Evolutionary conservation across 2,888 invertebrate species (phyloP).

Genomic region (Petrolisthes cinctipes): DNA sequence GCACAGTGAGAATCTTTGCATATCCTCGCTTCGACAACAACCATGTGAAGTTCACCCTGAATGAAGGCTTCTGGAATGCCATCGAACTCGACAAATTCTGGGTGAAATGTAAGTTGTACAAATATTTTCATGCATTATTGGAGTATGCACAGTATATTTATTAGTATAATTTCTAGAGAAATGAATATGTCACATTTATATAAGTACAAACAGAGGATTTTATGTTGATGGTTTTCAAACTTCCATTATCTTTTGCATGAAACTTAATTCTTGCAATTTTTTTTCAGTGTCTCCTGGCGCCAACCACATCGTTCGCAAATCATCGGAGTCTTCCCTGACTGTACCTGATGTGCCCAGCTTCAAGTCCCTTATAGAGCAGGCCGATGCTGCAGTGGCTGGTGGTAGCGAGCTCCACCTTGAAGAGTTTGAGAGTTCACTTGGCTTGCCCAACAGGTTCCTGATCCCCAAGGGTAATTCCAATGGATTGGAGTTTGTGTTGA

Average conservation of each 20-base stretch:
- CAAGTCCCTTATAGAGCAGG: conserved; percentile 13
- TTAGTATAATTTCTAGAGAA: no score
- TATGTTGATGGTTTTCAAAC: neutral
- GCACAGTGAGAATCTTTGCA: conserved; percentile 43
- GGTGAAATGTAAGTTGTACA: conserved; percentile 30
- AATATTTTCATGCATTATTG: neutral
- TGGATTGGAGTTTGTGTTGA: conserved; percentile 63
- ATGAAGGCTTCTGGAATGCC: conserved; percentile 45
- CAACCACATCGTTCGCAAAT: conserved; percentile 79
- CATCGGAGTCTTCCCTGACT: conserved; percentile 77
- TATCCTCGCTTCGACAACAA: conserved; percentile 41
- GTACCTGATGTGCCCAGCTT: conserved; percentile 72
- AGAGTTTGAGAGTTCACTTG: conserved; percentile 52
- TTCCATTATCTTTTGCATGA: neutral
- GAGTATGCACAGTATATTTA: no score
- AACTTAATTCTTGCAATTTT: neutral
- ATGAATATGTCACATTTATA: neutral
- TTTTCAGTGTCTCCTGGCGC: conserved; percentile 74
- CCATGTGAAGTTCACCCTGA: neutral
- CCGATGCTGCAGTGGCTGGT: conserved; percentile 39
- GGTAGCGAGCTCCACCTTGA: conserved; percentile 65
- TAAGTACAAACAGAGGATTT: neutral
- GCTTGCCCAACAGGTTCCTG: conserved; percentile 66
- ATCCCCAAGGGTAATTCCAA: conserved; percentile 65
- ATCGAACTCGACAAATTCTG: conserved; percentile 52